These are phyloP conservation scores for Pararge aegeria DNA, from an alignment of 1,140 invertebrate genomes.

Conservation along the genomic window DNA sequence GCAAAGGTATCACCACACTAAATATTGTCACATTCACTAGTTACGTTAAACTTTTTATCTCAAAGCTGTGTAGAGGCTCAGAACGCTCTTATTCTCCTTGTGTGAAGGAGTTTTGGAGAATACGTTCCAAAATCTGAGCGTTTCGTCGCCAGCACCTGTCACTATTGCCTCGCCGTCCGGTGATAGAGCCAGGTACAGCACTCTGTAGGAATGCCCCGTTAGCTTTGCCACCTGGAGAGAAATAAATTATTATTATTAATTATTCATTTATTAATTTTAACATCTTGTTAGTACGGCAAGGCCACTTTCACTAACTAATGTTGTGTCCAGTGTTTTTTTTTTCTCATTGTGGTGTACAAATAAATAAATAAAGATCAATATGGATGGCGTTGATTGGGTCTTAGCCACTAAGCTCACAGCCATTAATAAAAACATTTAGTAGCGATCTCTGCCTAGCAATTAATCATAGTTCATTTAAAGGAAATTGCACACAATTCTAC, in stretches of 20 bases:
- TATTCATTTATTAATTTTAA: too few species aligned
- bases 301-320: too few species aligned
- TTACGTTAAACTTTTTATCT: conserved; percentile 46
- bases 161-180: conserved; percentile 99
- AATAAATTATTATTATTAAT: conserved; percentile 9
- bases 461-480: too few species aligned
- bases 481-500: too few species aligned
- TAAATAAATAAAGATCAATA: too few species aligned
- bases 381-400: too few species aligned
- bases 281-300: too few species aligned
- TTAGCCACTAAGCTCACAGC: too few species aligned
- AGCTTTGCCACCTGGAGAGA: conserved; percentile 94
- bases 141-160: conserved; percentile 99
- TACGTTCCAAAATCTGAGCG: conserved; percentile 99
- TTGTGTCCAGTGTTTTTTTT: too few species aligned
- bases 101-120: conserved; percentile 98
- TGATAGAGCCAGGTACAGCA: conserved; percentile 98
- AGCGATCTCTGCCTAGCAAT: too few species aligned
- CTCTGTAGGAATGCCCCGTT: conserved; percentile 98
- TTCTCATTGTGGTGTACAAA: too few species aligned
- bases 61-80: conserved; percentile 97
- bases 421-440: too few species aligned
- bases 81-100: conserved; percentile 97
- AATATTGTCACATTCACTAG: conserved; percentile 3
- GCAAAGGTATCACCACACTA: conserved; percentile 4